Conservation (phyloP, 2,113 vertebrate species). For the Antechinus stuartii region DNA sequence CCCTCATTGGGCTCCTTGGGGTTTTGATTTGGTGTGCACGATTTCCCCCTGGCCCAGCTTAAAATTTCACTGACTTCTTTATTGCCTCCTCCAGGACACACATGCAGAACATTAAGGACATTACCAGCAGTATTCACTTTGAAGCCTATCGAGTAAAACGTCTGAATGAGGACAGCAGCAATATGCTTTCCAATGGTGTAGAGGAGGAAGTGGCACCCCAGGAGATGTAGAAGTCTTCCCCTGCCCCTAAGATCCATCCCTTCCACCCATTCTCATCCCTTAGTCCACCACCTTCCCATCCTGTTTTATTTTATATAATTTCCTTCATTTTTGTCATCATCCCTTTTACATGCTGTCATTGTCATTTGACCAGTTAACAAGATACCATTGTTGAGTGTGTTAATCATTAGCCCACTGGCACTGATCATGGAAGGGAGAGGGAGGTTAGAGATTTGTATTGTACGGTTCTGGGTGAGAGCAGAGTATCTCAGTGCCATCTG, state of each 20-base stretch:
- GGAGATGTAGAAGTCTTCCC: slow-evolving; percentile 89
- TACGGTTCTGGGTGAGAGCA: background rate
- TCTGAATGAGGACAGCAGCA: slow-evolving; percentile 92
- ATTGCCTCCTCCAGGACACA: slow-evolving; percentile 89
- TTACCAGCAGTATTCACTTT: slow-evolving; percentile 98
- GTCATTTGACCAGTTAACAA: slow-evolving; percentile 82
- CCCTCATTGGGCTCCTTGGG: background rate
- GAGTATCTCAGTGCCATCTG: background rate
- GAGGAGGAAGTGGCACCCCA: slow-evolving; percentile 90
- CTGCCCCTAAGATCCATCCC: slow-evolving; percentile 62
- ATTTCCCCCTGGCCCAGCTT: fast-evolving
- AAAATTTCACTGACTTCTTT: fast-evolving
- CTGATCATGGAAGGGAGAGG: background rate
- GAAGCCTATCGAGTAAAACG: slow-evolving; percentile 96
- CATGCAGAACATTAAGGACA: slow-evolving; percentile 99
- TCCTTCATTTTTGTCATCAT: slow-evolving; percentile 60
- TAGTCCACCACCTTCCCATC: slow-evolving; percentile 42
- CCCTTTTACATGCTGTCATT: slow-evolving; percentile 60
- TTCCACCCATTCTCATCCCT: slow-evolving; percentile 50
- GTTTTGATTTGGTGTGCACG: background rate
- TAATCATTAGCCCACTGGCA: background rate
- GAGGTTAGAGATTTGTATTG: background rate
- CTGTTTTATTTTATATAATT: slow-evolving; percentile 80
- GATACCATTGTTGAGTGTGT: slow-evolving; percentile 19
- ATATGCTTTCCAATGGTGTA: slow-evolving; percentile 89